These are phyloP conservation scores for Cerceris ruficornis DNA, from an alignment of 2,888 invertebrate species.

Conservation along the genomic window DNA sequence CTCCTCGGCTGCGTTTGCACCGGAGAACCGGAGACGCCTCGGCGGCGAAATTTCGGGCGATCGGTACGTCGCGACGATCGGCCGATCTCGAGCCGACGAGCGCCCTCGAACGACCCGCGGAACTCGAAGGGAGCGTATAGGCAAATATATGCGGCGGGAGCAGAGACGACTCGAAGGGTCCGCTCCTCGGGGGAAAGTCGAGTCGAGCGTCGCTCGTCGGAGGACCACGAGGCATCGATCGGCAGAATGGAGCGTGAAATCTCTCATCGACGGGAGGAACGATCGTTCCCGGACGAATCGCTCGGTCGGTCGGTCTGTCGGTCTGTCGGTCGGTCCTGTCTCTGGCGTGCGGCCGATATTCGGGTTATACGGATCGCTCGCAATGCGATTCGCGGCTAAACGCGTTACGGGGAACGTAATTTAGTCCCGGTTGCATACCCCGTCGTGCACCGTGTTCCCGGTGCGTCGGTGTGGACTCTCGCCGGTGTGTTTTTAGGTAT, in stretches of 20 bases:
- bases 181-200: no score
- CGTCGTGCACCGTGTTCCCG: conserved; percentile 59
- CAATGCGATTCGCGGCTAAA: conserved; percentile 80
- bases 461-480: conserved; percentile 53
- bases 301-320: conserved; percentile 45
- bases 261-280: conserved; percentile 57
- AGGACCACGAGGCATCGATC: conserved; percentile 31
- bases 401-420: conserved; percentile 79
- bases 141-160: no score
- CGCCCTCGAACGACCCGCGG: no score
- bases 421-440: conserved; percentile 74
- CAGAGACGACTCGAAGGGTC: no score
- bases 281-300: conserved; percentile 58
- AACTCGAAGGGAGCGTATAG: no score
- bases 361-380: conserved; percentile 79
- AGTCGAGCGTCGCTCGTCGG: no score
- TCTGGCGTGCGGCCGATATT: conserved; percentile 73
- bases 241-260: conserved; percentile 48
- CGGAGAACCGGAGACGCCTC: neutral
- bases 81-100: no score
- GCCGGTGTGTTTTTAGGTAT: conserved; percentile 53
- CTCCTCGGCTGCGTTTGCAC: conserved; percentile 34
- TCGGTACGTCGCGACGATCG: neutral
- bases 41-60: neutral
- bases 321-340: conserved; percentile 59